phyloP scores from a whole-genome alignment of 2,113 vertebrate species.

The Taurulus bubalis region DNA sequence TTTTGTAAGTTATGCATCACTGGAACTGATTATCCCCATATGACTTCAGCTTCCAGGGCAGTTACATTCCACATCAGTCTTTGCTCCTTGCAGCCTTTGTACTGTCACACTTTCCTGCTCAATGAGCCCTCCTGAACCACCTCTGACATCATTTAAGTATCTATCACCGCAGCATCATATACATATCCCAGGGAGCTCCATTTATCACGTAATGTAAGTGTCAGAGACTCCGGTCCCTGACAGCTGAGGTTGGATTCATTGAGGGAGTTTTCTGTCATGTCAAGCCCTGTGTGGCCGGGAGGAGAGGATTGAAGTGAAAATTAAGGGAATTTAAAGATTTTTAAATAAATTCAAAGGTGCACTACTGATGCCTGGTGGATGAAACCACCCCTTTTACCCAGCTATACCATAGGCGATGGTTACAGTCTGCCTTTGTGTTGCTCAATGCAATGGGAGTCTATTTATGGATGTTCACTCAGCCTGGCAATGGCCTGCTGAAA shows the following conservation, averaged over 20 bases:
- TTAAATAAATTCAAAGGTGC: slow-evolving; percentile 10
- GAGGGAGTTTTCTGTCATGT: slow-evolving; percentile 18
- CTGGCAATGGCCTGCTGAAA: slow-evolving; percentile 66
- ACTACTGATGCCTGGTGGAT: not conserved
- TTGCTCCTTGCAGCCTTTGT: slow-evolving; percentile 56
- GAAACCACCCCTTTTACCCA: slow-evolving; percentile 36
- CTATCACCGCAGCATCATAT: slow-evolving; percentile 32
- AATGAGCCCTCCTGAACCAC: slow-evolving; percentile 28
- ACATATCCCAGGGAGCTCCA: slow-evolving; percentile 24
- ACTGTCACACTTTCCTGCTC: slow-evolving; percentile 38
- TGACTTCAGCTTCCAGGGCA: slow-evolving; percentile 64
- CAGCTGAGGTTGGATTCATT: slow-evolving; percentile 36
- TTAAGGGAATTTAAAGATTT: slow-evolving; percentile 32
- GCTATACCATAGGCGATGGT: slow-evolving; percentile 48
- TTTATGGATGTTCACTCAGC: slow-evolving; percentile 68
- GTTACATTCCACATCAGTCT: slow-evolving; percentile 72
- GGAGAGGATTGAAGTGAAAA: slow-evolving; percentile 13
- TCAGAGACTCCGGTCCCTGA: slow-evolving; percentile 10
- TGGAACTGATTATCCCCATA: slow-evolving; percentile 66
- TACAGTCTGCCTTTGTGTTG: slow-evolving; percentile 73
- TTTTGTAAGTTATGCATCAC: slow-evolving; percentile 57
- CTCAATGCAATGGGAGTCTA: slow-evolving; percentile 69
- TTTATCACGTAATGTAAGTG: slow-evolving; percentile 46
- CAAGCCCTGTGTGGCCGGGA: slow-evolving; percentile 12
- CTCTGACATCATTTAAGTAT: slow-evolving; percentile 53